Conservation (phyloP, 2,888 invertebrate species). For the Aromia moschata region DNA sequence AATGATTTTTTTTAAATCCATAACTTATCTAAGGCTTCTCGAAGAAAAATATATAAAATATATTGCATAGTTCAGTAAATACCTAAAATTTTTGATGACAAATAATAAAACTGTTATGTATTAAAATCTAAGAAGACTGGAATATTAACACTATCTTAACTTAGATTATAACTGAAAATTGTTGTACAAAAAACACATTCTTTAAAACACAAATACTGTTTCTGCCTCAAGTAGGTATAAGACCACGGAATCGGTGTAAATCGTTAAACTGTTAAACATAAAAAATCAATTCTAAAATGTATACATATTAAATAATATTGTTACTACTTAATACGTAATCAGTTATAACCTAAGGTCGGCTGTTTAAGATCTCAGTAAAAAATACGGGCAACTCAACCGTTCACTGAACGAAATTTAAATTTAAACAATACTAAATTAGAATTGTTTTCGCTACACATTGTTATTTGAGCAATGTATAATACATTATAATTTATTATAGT, state of each 20-base stretch:
- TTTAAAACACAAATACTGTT: too few relatives aligned
- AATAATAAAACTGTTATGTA: too few relatives aligned
- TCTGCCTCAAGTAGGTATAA: too few relatives aligned
- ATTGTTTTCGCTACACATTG: conserved; percentile 38
- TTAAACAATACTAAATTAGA: conserved; percentile 35
- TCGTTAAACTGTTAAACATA: conserved; percentile 12
- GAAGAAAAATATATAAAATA: too few relatives aligned
- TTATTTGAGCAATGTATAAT: conserved; percentile 37
- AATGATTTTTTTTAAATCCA: too few relatives aligned
- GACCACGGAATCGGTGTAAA: too few relatives aligned
- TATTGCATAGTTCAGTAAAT: too few relatives aligned
- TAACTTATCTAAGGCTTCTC: too few relatives aligned
- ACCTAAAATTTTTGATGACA: too few relatives aligned
- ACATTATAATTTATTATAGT: conserved; percentile 26
- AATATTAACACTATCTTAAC: conserved; percentile 35
- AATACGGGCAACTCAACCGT: conserved; percentile 14
- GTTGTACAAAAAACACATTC: conserved; percentile 23
- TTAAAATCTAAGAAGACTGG: conserved; percentile 13
- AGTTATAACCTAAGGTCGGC: conserved; percentile 34
- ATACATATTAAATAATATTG: conserved; percentile 7
- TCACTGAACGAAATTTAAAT: conserved; percentile 13
- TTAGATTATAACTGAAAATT: conserved; percentile 37
- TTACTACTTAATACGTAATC: not conserved
- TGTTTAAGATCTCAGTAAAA: conserved; percentile 30
- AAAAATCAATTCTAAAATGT: conserved; percentile 5